Conservation (phyloP, 2,888 invertebrate species). For the Caenorhabditis afra region DNA sequence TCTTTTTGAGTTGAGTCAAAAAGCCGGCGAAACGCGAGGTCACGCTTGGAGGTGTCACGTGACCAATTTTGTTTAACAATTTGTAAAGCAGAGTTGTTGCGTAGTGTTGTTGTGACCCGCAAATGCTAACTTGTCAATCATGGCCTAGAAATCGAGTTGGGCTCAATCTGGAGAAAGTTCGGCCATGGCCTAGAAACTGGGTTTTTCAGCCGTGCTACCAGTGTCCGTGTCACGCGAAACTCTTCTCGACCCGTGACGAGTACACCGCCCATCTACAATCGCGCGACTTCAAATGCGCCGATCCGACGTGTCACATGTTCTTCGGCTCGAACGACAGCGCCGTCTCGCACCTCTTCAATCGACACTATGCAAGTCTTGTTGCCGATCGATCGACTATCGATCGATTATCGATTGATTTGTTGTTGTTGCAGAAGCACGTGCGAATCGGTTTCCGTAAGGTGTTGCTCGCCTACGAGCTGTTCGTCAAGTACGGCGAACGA, state of each 20-base stretch:
- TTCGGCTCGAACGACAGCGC: constrained; percentile 4
- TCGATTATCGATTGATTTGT: not conserved
- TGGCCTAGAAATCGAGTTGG: no score
- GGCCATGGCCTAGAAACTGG: no score
- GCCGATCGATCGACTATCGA: not conserved
- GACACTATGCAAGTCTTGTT: not conserved
- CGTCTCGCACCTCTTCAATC: constrained; percentile 13
- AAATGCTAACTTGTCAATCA: no score
- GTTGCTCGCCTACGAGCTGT: not conserved
- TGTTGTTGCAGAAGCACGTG: not conserved
- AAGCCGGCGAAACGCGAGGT: no score
- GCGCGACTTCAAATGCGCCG: constrained; percentile 7
- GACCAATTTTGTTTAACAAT: no score
- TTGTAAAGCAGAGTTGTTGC: no score
- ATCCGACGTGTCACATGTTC: constrained; percentile 16
- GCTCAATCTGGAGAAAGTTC: no score
- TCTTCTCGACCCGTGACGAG: constrained; percentile 1
- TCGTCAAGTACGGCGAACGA: not conserved
- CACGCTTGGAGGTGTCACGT: no score
- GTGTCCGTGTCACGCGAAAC: not conserved
- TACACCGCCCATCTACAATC: constrained; percentile 17
- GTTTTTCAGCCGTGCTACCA: constrained; percentile 4
- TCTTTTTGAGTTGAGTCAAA: no score
- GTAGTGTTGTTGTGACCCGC: no score
- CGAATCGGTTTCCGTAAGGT: not conserved